Evolutionary conservation across 2,888 invertebrate genomes (phyloP).

Genomic region (Tetragonula carbonaria): DNA sequence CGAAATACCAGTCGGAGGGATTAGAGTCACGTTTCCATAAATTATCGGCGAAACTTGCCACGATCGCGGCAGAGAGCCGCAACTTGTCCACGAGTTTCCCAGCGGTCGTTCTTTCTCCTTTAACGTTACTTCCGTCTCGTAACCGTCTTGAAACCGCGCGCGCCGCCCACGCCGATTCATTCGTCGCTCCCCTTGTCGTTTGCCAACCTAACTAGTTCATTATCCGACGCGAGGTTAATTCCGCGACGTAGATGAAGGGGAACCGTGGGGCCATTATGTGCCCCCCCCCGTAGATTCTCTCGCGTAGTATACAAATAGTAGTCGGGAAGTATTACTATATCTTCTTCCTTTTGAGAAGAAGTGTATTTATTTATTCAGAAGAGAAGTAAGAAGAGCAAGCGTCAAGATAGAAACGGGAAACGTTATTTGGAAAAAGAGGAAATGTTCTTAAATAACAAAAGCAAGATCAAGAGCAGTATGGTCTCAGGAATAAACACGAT

Average conservation of each 20-base stretch:
- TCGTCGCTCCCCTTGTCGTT: constrained; percentile 57
- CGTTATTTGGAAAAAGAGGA: no score
- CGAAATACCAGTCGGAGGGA: neutral
- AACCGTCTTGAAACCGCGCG: constrained; percentile 52
- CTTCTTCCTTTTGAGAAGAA: no score
- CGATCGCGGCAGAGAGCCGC: constrained; percentile 1
- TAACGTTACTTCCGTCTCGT: constrained; percentile 57
- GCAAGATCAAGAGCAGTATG: no score
- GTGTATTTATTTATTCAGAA: no score
- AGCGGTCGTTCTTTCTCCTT: constrained; percentile 40
- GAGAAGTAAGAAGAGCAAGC: no score
- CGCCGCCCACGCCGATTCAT: constrained; percentile 47
- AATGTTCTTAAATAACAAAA: no score
- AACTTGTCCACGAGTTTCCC: constrained; percentile 34
- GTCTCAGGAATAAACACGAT: no score
- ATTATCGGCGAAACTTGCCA: neutral
- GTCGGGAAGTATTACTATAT: constrained; percentile 17
- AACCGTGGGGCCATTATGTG: constrained; percentile 29
- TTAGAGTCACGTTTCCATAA: constrained; percentile 21
- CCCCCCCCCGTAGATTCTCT: neutral
- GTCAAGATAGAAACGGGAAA: no score
- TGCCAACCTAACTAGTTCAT: constrained; percentile 66
- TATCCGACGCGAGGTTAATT: constrained; percentile 66
- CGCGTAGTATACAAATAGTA: constrained; percentile 12
- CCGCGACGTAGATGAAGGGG: constrained; percentile 31